Evolutionary conservation across 1,140 invertebrate genomes (phyloP).

Genomic region (Hesperophylax magnus): DNA sequence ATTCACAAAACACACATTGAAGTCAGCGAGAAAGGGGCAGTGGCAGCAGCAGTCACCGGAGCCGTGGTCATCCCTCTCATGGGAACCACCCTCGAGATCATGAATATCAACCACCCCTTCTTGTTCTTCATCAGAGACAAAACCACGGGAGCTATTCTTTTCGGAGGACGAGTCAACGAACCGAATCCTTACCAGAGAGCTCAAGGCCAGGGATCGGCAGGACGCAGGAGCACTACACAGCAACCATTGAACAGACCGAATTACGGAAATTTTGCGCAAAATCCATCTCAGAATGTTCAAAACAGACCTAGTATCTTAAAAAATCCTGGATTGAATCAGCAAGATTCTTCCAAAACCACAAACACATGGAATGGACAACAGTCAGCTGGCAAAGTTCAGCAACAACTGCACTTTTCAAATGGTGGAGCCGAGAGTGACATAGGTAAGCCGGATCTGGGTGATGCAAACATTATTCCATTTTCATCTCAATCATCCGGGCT

Average conservation of each 20-base stretch:
- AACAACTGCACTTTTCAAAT: too few relatives aligned
- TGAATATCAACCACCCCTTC: conserved; percentile 79
- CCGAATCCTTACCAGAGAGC: conserved; percentile 59
- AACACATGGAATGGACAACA: background rate
- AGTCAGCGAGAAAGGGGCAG: conserved; percentile 80
- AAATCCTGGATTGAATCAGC: too few relatives aligned
- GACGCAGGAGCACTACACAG: too few relatives aligned
- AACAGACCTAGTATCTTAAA: background rate
- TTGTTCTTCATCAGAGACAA: conserved; percentile 80
- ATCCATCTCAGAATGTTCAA: background rate
- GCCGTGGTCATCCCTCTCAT: conserved; percentile 75
- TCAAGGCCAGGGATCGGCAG: too few relatives aligned
- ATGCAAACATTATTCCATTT: background rate
- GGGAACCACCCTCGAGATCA: conserved; percentile 61
- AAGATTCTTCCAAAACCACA: background rate
- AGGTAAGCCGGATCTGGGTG: background rate
- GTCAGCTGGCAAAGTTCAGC: background rate
- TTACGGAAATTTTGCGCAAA: too few relatives aligned
- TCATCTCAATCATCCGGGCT: background rate
- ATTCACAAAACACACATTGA: conserved; percentile 80
- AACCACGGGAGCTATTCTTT: conserved; percentile 73
- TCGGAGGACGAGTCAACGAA: conserved; percentile 76
- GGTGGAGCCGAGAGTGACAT: background rate
- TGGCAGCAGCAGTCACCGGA: conserved; percentile 79
- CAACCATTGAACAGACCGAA: too few relatives aligned